Conservation (phyloP, 2,888 invertebrate species). For the Linnaemya tessellans region DNA sequence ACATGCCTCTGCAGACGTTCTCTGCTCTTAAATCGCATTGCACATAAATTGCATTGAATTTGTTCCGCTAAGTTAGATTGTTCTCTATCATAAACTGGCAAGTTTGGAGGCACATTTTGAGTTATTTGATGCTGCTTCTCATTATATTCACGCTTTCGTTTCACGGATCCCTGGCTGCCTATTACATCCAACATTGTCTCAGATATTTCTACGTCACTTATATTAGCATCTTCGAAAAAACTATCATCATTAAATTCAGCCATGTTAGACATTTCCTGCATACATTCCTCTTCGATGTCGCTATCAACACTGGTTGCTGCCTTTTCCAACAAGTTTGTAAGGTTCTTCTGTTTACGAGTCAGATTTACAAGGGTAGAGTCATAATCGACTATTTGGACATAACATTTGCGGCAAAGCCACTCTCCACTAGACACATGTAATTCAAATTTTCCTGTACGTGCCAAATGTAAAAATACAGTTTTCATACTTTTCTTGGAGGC, state of each 20-base stretch:
- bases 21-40: conserved; percentile 73
- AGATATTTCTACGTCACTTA: conserved; percentile 73
- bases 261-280: conserved; percentile 71
- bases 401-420: conserved; percentile 69
- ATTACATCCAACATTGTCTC: conserved; percentile 73
- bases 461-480: conserved; percentile 71
- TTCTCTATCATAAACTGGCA: background rate
- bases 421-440: conserved; percentile 65
- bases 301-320: conserved; percentile 71
- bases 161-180: background rate
- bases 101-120: background rate
- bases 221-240: conserved; percentile 72
- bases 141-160: conserved; percentile 12
- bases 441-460: conserved; percentile 68
- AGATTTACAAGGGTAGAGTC: conserved; percentile 69
- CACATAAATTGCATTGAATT: conserved; percentile 73
- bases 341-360: conserved; percentile 69
- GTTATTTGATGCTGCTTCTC: background rate
- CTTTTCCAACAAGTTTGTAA: conserved; percentile 73
- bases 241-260: conserved; percentile 71
- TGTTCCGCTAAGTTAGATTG: conserved; percentile 1
- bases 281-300: conserved; percentile 73
- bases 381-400: conserved; percentile 70
- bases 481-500: conserved; percentile 71
- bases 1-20: conserved; percentile 72